A percentile compares a stretch with the other conserved stretches of the same genome.
These are phyloP conservation scores for Phoenicopterus ruber DNA, from an alignment of 2,113 vertebrate genomes.

Conservation along the genomic window DNA sequence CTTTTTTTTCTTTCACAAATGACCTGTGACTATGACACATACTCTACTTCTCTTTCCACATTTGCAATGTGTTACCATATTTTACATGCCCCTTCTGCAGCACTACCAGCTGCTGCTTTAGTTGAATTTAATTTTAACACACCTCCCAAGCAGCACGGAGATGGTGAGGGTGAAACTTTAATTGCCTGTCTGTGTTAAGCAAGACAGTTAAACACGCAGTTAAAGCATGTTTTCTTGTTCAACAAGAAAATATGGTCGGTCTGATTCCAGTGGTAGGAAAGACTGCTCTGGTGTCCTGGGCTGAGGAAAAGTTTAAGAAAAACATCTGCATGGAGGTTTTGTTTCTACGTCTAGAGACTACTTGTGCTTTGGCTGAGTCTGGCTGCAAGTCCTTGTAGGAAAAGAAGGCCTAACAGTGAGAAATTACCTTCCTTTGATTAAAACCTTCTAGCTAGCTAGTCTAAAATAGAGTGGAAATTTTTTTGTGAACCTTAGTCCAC, in stretches of 20 bases:
- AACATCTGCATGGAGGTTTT: not conserved
- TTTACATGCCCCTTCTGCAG: not conserved
- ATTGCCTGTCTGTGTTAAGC: not conserved
- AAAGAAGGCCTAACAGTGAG: not conserved
- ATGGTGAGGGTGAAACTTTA: not conserved
- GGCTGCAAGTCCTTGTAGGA: not conserved
- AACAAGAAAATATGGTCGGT: not conserved
- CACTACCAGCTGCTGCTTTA: not conserved
- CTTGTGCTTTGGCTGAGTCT: not conserved
- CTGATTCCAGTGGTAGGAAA: not conserved
- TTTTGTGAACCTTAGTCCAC: not conserved
- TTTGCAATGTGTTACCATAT: not conserved
- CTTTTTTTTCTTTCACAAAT: not conserved
- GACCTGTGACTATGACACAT: not conserved
- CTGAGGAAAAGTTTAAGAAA: not conserved
- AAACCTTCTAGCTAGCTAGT: not conserved
- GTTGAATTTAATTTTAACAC: not conserved
- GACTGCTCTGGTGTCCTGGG: not conserved
- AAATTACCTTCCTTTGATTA: not conserved
- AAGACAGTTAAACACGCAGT: not conserved
- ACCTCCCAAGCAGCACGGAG: not conserved
- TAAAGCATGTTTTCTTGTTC: not conserved
- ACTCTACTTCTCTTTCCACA: not conserved
- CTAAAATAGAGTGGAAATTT: slow-evolving; percentile 6
- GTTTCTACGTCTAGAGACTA: not conserved